Conservation (phyloP, 2,113 vertebrate species). For the Phaethornis superciliosus region DNA sequence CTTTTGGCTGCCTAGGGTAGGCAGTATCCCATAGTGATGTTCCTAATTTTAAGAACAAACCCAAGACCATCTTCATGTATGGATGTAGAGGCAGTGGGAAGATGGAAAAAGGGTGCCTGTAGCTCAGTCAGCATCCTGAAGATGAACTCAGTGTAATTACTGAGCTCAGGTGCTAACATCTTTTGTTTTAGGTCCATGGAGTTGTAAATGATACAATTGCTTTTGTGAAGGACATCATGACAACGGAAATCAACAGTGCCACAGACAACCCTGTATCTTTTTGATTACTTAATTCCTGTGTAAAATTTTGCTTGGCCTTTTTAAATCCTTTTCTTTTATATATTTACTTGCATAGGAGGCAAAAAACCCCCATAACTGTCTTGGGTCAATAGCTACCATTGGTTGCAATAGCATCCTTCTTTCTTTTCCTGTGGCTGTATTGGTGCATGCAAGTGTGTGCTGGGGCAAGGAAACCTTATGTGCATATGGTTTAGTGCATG, state of each 20-base stretch:
- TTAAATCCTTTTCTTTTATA: not conserved
- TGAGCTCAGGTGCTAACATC: not conserved
- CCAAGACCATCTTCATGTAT: not conserved
- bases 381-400: not conserved
- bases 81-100: not conserved
- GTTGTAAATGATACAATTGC: conserved; percentile 93
- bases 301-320: not conserved
- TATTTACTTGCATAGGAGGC: not conserved
- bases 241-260: conserved; percentile 95
- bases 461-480: not conserved
- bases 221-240: conserved; percentile 94
- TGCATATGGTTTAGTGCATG: not conserved
- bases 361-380: not conserved
- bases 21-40: not conserved
- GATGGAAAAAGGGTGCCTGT: not conserved
- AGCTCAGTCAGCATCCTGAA: not conserved
- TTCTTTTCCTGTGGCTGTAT: not conserved
- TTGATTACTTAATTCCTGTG: not conserved
- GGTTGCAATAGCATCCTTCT: not conserved
- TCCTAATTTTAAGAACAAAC: not conserved
- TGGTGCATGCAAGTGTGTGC: not conserved
- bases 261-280: conserved; percentile 99
- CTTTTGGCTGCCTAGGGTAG: not conserved
- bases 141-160: not conserved
- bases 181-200: conserved; percentile 88